These are phyloP conservation scores for Melipona beecheii DNA, from an alignment of 2,888 invertebrate genomes.

Conservation along the genomic window DNA sequence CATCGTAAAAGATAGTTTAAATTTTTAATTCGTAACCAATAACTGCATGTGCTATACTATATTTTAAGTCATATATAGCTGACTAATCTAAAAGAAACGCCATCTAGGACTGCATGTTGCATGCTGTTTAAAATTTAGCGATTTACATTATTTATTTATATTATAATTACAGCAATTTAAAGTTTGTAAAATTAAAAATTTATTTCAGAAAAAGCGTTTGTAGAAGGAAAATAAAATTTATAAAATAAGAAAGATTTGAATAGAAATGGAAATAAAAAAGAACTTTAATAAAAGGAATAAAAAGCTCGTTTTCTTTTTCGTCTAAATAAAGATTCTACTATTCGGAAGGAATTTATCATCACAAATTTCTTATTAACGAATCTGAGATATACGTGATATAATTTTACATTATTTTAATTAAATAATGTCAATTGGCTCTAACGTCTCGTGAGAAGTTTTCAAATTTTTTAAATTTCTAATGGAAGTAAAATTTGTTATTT, in stretches of 20 bases:
- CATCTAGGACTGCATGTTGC: neutral
- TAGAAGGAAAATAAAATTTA: neutral
- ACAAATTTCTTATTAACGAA: too few relatives aligned
- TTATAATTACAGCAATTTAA: neutral
- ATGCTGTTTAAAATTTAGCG: too few relatives aligned
- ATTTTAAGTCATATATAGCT: neutral
- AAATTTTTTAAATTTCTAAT: neutral
- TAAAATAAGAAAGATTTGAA: neutral
- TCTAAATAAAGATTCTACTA: neutral
- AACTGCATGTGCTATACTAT: neutral
- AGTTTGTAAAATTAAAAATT: too few relatives aligned
- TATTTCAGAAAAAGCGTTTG: neutral
- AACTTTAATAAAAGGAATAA: neutral
- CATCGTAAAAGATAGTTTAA: conserved; percentile 65
- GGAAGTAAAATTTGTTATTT: neutral
- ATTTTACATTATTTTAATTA: neutral
- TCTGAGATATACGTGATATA: neutral
- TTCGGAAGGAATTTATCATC: neutral
- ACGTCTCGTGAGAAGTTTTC: neutral
- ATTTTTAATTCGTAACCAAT: neutral
- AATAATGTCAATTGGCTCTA: neutral
- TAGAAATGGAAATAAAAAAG: neutral
- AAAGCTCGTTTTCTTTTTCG: neutral
- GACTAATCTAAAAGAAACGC: neutral
- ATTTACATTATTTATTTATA: neutral